These are phyloP conservation scores for Mobula birostris DNA, from an alignment of 2,113 vertebrate species.

Conservation along the genomic window DNA sequence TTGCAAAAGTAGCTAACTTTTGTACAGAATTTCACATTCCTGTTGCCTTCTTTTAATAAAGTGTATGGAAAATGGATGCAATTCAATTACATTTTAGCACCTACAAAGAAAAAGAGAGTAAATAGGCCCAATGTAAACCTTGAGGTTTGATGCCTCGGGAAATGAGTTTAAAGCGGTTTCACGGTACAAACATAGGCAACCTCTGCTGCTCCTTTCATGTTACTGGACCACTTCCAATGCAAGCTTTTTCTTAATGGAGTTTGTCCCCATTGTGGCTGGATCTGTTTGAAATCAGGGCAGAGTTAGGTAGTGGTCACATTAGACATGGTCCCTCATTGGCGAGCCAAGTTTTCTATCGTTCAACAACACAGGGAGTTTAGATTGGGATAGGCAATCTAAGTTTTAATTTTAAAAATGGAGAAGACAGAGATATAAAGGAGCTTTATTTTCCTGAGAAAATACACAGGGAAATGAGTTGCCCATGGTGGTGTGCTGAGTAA, in stretches of 20 bases:
- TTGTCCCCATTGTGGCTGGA: not conserved
- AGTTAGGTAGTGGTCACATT: not conserved
- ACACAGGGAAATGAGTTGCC: not conserved
- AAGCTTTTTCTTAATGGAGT: not conserved
- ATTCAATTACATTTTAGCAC: not conserved
- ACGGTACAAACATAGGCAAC: not conserved
- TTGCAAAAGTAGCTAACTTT: not conserved
- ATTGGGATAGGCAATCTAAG: not conserved
- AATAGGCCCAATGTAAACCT: not conserved
- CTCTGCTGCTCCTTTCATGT: not conserved
- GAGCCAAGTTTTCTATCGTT: not conserved
- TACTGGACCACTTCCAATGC: not conserved
- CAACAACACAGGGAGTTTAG: not conserved
- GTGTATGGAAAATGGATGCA: conserved; percentile 16
- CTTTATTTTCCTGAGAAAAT: not conserved
- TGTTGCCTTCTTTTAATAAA: conserved; percentile 36
- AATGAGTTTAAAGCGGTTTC: not conserved
- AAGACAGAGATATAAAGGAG: not conserved
- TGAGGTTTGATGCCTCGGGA: not conserved
- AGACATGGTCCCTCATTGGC: not conserved
- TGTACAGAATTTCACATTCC: conserved; percentile 33
- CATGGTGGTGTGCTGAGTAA: not conserved
- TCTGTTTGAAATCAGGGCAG: not conserved
- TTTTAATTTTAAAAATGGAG: not conserved
- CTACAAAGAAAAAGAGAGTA: not conserved